phyloP scores from a whole-genome alignment of 2,113 vertebrate species.

The Mustelus asterias region DNA sequence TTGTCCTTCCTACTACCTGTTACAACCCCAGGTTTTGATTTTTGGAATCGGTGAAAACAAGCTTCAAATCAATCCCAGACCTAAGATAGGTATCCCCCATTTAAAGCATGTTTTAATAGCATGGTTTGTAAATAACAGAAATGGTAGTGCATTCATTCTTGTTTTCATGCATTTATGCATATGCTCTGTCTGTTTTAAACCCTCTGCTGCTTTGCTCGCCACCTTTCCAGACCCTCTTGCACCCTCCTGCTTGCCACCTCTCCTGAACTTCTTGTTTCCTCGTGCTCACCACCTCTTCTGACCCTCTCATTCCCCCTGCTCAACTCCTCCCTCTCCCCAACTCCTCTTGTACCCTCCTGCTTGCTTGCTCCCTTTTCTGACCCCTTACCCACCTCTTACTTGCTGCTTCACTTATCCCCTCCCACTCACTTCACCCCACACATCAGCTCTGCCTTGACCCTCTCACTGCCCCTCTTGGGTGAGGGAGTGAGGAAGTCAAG shows the following conservation, averaged over 20 bases:
- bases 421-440: too few species aligned
- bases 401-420: too few species aligned
- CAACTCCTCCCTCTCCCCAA: not conserved
- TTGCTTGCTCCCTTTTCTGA: too few species aligned
- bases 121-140: not conserved
- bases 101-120: not conserved
- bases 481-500: too few species aligned
- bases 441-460: too few species aligned
- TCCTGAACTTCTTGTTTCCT: not conserved
- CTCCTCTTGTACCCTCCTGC: too few species aligned
- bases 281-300: too few species aligned
- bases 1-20: not conserved
- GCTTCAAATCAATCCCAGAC: not conserved
- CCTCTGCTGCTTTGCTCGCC: not conserved
- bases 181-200: not conserved
- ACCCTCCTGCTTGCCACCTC: not conserved
- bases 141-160: not conserved
- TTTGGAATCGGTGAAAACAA: not conserved
- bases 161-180: not conserved
- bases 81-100: not conserved
- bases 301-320: not conserved
- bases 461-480: too few species aligned
- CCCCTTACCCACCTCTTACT: too few species aligned
- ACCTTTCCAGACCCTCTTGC: not conserved
- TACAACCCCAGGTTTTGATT: not conserved